These are phyloP conservation scores for Tuberolachnus salignus DNA, from an alignment of 2,888 invertebrate genomes.

Conservation along the genomic window DNA sequence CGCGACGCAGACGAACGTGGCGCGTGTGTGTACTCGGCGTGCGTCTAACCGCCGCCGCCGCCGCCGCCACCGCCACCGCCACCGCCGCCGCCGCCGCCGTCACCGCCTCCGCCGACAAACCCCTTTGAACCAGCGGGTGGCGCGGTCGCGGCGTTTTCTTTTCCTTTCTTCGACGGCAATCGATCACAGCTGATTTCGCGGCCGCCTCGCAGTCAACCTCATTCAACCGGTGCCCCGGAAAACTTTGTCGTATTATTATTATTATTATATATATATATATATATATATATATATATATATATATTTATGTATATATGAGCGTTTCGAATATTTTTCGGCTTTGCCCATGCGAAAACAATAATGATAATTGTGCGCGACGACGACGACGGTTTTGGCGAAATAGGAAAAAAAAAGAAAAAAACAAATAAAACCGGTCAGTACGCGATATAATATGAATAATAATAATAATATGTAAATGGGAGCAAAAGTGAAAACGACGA, in stretches of 20 bases:
- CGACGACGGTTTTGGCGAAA: neutral
- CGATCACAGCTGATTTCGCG: conserved; percentile 47
- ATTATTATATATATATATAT: too few species aligned
- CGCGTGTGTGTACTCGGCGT: neutral
- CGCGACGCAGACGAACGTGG: conserved; percentile 37
- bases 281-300: too few species aligned
- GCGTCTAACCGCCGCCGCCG: neutral
- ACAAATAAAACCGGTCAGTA: neutral
- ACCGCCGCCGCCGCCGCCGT: neutral
- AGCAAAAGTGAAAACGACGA: conserved; percentile 53
- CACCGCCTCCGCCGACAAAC: too few species aligned
- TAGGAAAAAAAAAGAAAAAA: neutral
- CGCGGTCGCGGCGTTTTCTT: neutral
- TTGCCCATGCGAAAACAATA: too few species aligned
- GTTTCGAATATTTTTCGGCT: too few species aligned
- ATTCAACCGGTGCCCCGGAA: conserved; percentile 53
- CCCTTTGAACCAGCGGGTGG: neutral
- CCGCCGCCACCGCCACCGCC: neutral
- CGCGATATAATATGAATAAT: neutral
- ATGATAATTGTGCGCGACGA: neutral
- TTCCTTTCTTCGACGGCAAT: conserved; percentile 38
- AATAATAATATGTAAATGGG: conserved; percentile 28
- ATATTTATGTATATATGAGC: too few species aligned
- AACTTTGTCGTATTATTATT: neutral
- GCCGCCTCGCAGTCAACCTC: conserved; percentile 29